These are phyloP conservation scores for Xiphias gladius DNA, from an alignment of 2,113 vertebrate species.

Conservation along the genomic window DNA sequence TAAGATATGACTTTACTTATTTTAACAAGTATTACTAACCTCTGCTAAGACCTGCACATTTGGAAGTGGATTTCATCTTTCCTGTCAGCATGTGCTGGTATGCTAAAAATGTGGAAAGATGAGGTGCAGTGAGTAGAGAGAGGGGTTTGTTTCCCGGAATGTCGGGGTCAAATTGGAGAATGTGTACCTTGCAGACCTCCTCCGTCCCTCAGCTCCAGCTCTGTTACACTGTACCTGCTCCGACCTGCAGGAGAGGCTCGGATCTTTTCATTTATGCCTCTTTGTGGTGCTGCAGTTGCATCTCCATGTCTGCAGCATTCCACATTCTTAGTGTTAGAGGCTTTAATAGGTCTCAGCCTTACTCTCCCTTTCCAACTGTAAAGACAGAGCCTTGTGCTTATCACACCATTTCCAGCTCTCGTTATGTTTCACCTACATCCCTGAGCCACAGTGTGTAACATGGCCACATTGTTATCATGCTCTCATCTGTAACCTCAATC, in stretches of 20 bases:
- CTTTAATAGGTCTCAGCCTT: slow-evolving; percentile 60
- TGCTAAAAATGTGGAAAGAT: slow-evolving; percentile 70
- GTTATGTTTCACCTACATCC: slow-evolving; percentile 62
- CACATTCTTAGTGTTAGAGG: slow-evolving; percentile 53
- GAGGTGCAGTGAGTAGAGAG: slow-evolving; percentile 62
- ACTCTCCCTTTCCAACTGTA: slow-evolving; percentile 24
- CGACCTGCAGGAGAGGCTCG: slow-evolving; percentile 45
- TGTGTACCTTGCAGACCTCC: slow-evolving; percentile 68
- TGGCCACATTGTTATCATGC: slow-evolving; percentile 60
- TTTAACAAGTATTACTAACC: background rate
- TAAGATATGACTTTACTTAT: slow-evolving; percentile 26
- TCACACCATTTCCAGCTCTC: slow-evolving; percentile 62
- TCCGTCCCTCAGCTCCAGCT: slow-evolving; percentile 53
- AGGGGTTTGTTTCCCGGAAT: slow-evolving; percentile 73
- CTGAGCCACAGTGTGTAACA: slow-evolving; percentile 47
- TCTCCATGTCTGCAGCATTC: slow-evolving; percentile 56
- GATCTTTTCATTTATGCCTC: slow-evolving; percentile 60
- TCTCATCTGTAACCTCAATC: slow-evolving; percentile 74
- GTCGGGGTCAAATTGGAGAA: slow-evolving; percentile 68
- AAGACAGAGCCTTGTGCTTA: slow-evolving; percentile 59
- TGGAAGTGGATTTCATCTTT: slow-evolving; percentile 35
- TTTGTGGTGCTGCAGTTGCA: slow-evolving; percentile 56
- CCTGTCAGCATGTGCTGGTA: slow-evolving; percentile 52
- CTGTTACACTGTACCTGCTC: slow-evolving; percentile 61
- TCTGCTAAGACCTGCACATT: slow-evolving; percentile 29